Conservation (phyloP, 2,113 vertebrate genomes). For the Coreoperca whiteheadi region DNA sequence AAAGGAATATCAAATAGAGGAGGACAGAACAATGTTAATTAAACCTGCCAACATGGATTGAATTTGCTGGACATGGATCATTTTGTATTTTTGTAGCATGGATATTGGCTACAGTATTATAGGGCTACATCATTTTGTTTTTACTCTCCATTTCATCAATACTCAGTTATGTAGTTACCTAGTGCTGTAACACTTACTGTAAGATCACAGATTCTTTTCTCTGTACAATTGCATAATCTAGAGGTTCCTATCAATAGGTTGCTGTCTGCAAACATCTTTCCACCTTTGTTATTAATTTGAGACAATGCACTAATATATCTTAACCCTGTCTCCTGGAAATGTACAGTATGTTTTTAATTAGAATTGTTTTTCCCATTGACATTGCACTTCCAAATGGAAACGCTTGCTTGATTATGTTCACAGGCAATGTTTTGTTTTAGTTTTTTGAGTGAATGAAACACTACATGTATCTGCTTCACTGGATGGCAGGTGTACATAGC, state of each 20-base stretch:
- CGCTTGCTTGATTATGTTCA: background rate
- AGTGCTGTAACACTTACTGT: constrained; percentile 8
- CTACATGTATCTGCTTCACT: background rate
- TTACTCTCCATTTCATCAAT: constrained; percentile 15
- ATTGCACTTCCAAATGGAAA: no score
- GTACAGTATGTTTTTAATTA: no score
- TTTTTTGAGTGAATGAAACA: background rate
- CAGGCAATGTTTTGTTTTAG: background rate
- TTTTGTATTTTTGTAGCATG: background rate
- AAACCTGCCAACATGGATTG: constrained; percentile 20
- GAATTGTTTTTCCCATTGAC: background rate
- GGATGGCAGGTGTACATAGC: background rate
- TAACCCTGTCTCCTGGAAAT: background rate
- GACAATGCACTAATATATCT: background rate
- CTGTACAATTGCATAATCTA: constrained; percentile 16
- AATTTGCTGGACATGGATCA: background rate
- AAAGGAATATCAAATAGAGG: constrained; percentile 16
- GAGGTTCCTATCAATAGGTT: constrained; percentile 5
- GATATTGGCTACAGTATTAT: background rate
- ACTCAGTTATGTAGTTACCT: background rate
- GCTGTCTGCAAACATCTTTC: constrained; percentile 16
- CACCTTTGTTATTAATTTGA: constrained; percentile 3
- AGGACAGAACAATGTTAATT: constrained; percentile 18
- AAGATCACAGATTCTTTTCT: background rate
- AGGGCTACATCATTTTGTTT: background rate